Evolutionary conservation across 2,113 vertebrate genomes (phyloP), one percentile per base, ranked within the genome.

Genomic region (Atrichornis clamosus): DNA sequence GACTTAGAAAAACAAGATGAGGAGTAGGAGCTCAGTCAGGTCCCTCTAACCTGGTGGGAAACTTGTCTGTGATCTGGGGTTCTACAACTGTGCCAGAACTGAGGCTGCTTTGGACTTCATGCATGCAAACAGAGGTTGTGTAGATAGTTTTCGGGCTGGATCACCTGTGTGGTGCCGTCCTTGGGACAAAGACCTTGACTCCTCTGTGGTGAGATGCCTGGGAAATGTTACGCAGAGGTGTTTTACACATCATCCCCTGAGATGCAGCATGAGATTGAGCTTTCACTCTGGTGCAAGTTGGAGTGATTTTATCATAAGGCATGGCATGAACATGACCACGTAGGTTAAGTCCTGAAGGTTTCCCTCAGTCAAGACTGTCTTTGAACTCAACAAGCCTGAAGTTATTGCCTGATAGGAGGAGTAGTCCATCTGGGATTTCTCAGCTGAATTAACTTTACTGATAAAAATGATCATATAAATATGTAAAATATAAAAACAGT

Each of bases 311-410:
- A 64, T 78, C 37, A 46, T 44, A 75, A 63, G 37, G 58, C 21
- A 33, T 69, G 76, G 80, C 80, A 93, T 49, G 80, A 90, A 32
- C 60, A 22, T 33, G 69, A 70, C 33, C 37, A 53, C 10, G 46
- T 60, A 75, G 68, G 73, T 64, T 73, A 74, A 78, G 44, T 92
- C 92, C 93, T 96, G 93, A 95, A 96, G 91, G 76, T 96, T 90
- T 94, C 41, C 70, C 13, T 96, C 95, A 84, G 76, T 90, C 86
- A 92, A 73, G 88, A 62, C 90, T 58, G 44, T 22, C 93, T 97
- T 96, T 97, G 93, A 96, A 93, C 80, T 90, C 73, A 87, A 33
- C 12, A 49, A 87, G 9, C 53, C 84, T 95, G 83, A 76, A 93
- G 73, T 87, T 95, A 96, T 58, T 94, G 94, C 64, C 62, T 89